A percentile compares a stretch with the other conserved stretches of the same genome.
Evolutionary conservation across 1,140 invertebrate species (phyloP).

Genomic region (Halyomorpha halys): DNA sequence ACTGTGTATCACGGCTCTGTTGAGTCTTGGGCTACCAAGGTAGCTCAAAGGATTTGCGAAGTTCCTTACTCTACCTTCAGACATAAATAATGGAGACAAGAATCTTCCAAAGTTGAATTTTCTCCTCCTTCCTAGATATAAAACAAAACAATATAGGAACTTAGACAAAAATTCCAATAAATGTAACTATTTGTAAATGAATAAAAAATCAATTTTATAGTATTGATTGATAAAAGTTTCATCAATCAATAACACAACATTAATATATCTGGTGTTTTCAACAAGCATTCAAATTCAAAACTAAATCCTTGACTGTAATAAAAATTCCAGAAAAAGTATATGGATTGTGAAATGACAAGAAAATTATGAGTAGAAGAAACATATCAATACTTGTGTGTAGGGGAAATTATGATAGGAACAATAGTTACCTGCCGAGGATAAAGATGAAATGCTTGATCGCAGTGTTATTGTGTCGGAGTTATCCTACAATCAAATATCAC

Average conservation of each 20-base stretch:
- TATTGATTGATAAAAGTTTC: too few relatives aligned
- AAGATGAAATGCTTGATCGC: slow-evolving; percentile 2
- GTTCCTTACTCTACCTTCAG: slow-evolving; percentile 42
- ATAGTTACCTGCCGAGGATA: slow-evolving; percentile 1
- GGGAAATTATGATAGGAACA: too few relatives aligned
- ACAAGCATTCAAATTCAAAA: neutral
- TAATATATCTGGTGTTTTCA: neutral
- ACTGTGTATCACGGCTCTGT: slow-evolving; percentile 42
- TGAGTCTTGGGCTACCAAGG: slow-evolving; percentile 50
- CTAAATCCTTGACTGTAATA: neutral
- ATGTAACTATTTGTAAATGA: neutral
- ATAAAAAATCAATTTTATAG: neutral
- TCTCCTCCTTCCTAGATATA: slow-evolving; percentile 14
- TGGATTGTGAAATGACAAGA: neutral
- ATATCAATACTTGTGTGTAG: too few relatives aligned
- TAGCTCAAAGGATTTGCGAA: slow-evolving; percentile 61
- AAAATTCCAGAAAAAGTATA: neutral
- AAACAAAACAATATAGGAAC: neutral
- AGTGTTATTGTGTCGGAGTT: neutral
- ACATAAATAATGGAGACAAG: slow-evolving; percentile 42
- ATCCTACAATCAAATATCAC: neutral
- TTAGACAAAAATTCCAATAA: too few relatives aligned
- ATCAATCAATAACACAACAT: neutral
- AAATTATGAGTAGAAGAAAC: too few relatives aligned
- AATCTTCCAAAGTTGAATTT: slow-evolving; percentile 20